A percentile compares a stretch with the other conserved stretches of the same genome.
phyloP scores from a whole-genome alignment of 2,888 invertebrate species.

The Cynaeus angustus region DNA sequence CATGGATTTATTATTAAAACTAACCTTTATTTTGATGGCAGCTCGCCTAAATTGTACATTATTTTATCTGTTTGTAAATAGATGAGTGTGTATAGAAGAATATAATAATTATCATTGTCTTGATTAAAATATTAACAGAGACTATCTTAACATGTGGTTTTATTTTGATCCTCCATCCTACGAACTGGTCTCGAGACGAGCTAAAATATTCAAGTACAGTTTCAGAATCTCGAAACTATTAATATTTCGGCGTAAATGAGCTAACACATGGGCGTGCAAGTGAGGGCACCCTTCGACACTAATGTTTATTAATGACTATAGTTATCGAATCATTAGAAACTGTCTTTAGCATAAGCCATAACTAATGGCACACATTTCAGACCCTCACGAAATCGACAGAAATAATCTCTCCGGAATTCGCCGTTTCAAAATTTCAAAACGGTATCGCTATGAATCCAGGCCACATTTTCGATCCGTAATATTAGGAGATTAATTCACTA shows the following conservation, averaged over 20 bases:
- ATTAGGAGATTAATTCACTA: too few relatives aligned
- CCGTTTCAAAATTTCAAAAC: slow-evolving; percentile 15
- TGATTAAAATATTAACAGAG: slow-evolving; percentile 73
- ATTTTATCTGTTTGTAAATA: slow-evolving; percentile 73
- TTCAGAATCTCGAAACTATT: too few relatives aligned
- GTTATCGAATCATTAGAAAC: slow-evolving; percentile 58
- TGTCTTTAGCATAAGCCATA: slow-evolving; percentile 57
- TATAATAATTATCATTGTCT: slow-evolving; percentile 73
- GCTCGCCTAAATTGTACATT: slow-evolving; percentile 68
- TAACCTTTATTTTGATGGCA: slow-evolving; percentile 68
- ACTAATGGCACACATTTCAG: slow-evolving; percentile 52
- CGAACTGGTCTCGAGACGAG: too few relatives aligned
- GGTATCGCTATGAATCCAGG: too few relatives aligned
- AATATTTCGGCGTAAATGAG: too few relatives aligned
- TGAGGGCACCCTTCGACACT: slow-evolving; percentile 61
- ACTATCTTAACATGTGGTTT: slow-evolving; percentile 62
- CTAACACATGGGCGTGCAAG: slow-evolving; percentile 54
- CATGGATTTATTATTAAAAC: slow-evolving; percentile 68
- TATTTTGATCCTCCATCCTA: slow-evolving; percentile 30
- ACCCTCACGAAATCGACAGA: slow-evolving; percentile 53
- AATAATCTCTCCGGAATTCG: slow-evolving; percentile 51
- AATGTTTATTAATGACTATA: slow-evolving; percentile 61
- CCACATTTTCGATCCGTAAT: too few relatives aligned
- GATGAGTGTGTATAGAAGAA: slow-evolving; percentile 73
- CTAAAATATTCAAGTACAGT: too few relatives aligned